Base-by-base conservation (phyloP, 2,888 invertebrate genomes). In the Hemistola chrysoprasaria region DNA sequence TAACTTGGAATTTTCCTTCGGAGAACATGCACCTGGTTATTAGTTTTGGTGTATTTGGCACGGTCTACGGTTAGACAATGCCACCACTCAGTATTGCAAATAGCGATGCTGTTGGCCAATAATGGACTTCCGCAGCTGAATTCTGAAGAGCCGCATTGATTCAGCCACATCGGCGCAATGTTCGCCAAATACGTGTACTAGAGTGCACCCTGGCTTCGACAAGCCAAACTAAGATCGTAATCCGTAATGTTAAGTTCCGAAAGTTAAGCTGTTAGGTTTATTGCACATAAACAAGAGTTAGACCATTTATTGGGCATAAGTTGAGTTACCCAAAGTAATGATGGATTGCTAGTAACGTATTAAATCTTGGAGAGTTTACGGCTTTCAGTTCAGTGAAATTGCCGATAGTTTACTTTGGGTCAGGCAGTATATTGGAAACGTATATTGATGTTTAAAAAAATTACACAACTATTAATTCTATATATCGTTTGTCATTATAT, bases 121-220 rank as follows among this genome's bases (percentile, higher is more conserved):
- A 64, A 63, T 64, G 52, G 61, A 65, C 49, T 64, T 68, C 55
- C 53, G 56, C 53, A 56, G 62, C 53, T 39, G 56, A 52, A 53
- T 34, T 30, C 61, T 67, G 59, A 61, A 69, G 65, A 65, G 64
- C 55, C 65, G 65, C 61, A 62, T 53, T 52, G 59, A 63, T 50
- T 51, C 56, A 38, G 11, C 29, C 22, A 63, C 56, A 61, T 53
- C 49, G 42, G 49, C 50, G 47, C 43, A 48, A 48, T 42, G 40
- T 35, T 46, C 47, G 21, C 36, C 36, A 52, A 45, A 44, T 59
- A 62, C 62, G 65, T 68, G 61, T 60, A 56, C 34, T 40, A 47
- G 55, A 53, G 40, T 44, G 56, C 51, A 56, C 45, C 53, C 56
- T n/a, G n/a, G n/a, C 52, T 51, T 51, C 48, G 42, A 53, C 25